Conservation (phyloP, 2,797 vertebrate genomes). For the Enteromius treurensis region DNA sequence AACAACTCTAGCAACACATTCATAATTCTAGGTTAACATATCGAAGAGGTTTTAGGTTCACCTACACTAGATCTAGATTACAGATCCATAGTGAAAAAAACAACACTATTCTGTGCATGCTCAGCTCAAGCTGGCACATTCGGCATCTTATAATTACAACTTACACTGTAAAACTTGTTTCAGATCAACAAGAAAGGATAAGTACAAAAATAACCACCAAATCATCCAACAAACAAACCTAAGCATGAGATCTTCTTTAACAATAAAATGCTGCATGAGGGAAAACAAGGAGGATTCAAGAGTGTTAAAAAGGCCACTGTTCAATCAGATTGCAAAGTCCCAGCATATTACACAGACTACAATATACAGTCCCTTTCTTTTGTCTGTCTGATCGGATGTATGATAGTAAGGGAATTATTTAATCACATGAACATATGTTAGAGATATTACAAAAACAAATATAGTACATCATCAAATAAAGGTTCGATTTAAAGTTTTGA, state of each 20-base stretch:
- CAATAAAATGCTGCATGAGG: background rate
- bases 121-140: conserved; percentile 22
- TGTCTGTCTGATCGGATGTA: background rate
- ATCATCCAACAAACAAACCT: conserved; percentile 5
- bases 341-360: conserved; percentile 23
- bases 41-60: conserved; percentile 26
- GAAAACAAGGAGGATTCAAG: background rate
- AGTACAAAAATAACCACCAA: conserved; percentile 16
- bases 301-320: conserved; percentile 24
- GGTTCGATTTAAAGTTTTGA: conserved; percentile 60
- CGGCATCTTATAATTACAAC: conserved; percentile 13
- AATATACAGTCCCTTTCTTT: conserved; percentile 29
- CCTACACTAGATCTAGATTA: conserved; percentile 1
- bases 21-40: conserved; percentile 34
- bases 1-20: conserved; percentile 30
- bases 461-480: conserved; percentile 64
- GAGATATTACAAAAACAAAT: conserved; percentile 52
- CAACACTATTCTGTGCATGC: conserved; percentile 23
- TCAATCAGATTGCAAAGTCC: conserved; percentile 23
- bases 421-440: conserved; percentile 21
- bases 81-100: conserved; percentile 16
- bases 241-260: background rate
- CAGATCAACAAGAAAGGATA: conserved; percentile 16
- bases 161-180: conserved; percentile 2
- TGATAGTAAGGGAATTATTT: background rate